These are phyloP conservation scores for Cephalopachus bancanus DNA, from an alignment of 2,797 vertebrate species.

Conservation along the genomic window DNA sequence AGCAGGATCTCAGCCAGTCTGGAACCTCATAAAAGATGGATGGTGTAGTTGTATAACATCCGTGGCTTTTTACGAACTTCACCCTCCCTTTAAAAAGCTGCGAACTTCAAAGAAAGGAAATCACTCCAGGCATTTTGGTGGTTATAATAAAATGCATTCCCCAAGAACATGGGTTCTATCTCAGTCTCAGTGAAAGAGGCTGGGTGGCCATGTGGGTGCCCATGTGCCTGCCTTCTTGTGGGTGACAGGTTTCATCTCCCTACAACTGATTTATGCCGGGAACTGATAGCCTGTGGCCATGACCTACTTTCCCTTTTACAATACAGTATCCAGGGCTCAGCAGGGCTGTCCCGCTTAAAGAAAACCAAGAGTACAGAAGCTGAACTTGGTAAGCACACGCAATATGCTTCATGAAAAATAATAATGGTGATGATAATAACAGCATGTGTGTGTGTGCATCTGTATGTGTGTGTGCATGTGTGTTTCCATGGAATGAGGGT, in stretches of 20 bases:
- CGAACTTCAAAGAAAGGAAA: conserved; percentile 77
- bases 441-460: background rate
- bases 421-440: background rate
- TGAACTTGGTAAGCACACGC: background rate
- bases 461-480: background rate
- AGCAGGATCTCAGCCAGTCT: background rate
- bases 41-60: conserved; percentile 70
- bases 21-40: conserved; percentile 76
- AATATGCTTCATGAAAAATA: conserved; percentile 33
- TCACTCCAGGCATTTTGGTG: conserved; percentile 8
- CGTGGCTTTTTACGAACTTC: conserved; percentile 67
- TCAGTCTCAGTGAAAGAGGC: conserved; percentile 53
- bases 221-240: conserved; percentile 32
- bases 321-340: background rate
- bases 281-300: conserved; percentile 56
- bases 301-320: conserved; percentile 76
- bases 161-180: background rate
- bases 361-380: background rate
- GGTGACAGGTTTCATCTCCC: conserved; percentile 58
- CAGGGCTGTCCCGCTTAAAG: background rate
- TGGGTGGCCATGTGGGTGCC: background rate
- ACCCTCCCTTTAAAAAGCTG: conserved; percentile 73
- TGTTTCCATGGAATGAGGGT: background rate
- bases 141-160: conserved; percentile 67
- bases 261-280: conserved; percentile 59